Percentiles rank a stretch among this genome's conserved stretches.
Evolutionary conservation across 2,797 vertebrate species (phyloP).

Genomic region (Microctenopoma stevenorrisi): DNA sequence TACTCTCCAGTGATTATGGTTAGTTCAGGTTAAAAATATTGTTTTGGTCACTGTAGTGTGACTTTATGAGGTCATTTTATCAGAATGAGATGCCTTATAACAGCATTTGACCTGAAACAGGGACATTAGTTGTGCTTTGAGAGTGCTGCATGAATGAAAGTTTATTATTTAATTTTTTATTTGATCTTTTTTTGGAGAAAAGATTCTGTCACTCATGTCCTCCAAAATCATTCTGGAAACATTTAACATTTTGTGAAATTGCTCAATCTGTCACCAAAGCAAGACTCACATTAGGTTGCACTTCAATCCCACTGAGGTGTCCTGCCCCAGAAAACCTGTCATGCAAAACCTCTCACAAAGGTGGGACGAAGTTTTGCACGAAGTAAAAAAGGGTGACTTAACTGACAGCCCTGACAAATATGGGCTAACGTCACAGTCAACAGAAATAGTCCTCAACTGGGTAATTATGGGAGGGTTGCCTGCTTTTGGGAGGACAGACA

Average conservation of each 20-base stretch:
- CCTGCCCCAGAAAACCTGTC: constrained; percentile 42
- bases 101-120: background rate
- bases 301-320: constrained; percentile 35
- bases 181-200: background rate
- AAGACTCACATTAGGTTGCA: constrained; percentile 35
- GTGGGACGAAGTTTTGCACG: constrained; percentile 23
- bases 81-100: background rate
- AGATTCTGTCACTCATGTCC: constrained; percentile 7
- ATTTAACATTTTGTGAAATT: constrained; percentile 18
- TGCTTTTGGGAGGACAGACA: constrained; percentile 47
- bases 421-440: constrained; percentile 39
- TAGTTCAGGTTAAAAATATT: constrained; percentile 12
- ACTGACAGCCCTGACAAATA: constrained; percentile 44
- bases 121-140: constrained; percentile 2
- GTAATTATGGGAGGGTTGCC: constrained; percentile 32
- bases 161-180: background rate
- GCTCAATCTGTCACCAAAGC: constrained; percentile 23
- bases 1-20: too few species aligned
- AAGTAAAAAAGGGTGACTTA: constrained; percentile 24
- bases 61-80: constrained; percentile 27
- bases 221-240: background rate
- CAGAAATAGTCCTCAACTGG: constrained; percentile 25
- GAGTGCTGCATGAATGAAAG: background rate
- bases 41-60: constrained; percentile 1
- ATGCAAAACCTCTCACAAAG: constrained; percentile 27